A percentile compares a stretch with the other conserved stretches of the same genome.
Conservation (phyloP, 2,888 invertebrate species). For the Phania funesta region DNA sequence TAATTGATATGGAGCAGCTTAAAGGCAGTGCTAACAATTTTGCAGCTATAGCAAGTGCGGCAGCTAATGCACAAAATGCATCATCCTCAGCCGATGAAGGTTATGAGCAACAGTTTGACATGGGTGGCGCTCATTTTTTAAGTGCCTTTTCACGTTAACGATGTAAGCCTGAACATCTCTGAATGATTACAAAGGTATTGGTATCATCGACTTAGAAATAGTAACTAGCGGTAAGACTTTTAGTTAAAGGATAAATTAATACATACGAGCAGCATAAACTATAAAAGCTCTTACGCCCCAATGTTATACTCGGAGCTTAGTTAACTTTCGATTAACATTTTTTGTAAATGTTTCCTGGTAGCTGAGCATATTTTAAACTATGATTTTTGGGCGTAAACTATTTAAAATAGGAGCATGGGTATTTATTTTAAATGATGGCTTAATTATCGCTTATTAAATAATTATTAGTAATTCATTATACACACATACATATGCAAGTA, state of each 20-base stretch:
- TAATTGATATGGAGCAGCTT: conserved; percentile 75
- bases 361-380: no score
- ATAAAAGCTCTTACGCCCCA: neutral
- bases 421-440: neutral
- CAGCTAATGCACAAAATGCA: conserved; percentile 59
- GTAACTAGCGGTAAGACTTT: neutral
- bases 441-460: neutral
- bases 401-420: neutral
- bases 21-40: conserved; percentile 72
- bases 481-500: no score
- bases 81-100: conserved; percentile 71
- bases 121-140: conserved; percentile 79
- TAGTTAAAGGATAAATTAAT: neutral
- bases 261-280: neutral
- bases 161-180: neutral
- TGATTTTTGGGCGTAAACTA: neutral
- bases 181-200: neutral
- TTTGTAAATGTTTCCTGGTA: no score
- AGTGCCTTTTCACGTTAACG: conserved; percentile 78
- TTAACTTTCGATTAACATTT: neutral
- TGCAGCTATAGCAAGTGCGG: conserved; percentile 61
- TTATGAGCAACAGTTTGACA: conserved; percentile 77
- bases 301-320: neutral
- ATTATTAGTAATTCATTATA: no score
- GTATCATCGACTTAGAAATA: neutral